Conservation (phyloP, 2,888 invertebrate genomes). For the Drosophila falleni region DNA sequence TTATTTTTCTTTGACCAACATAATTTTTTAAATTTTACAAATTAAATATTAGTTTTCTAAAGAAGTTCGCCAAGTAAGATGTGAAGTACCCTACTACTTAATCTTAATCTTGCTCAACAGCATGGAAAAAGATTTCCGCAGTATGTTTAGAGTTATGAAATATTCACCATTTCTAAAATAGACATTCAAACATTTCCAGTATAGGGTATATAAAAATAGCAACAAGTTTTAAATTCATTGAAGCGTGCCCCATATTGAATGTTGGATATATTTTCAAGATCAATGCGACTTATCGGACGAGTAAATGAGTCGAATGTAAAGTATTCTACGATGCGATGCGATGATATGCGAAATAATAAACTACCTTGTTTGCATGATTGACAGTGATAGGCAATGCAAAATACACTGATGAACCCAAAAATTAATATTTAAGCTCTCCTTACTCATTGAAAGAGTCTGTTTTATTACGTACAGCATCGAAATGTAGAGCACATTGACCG, state of each 20-base stretch:
- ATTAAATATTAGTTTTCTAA: too few relatives aligned
- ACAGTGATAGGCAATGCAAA: not conserved
- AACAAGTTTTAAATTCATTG: constrained; percentile 41
- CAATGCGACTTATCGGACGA: constrained; percentile 34
- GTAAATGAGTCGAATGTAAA: constrained; percentile 11
- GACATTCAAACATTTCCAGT: not conserved
- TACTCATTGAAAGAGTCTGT: not conserved
- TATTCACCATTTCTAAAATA: not conserved
- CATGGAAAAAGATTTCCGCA: constrained; percentile 16
- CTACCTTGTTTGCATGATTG: constrained; percentile 3
- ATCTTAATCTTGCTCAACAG: not conserved
- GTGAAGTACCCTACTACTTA: too few relatives aligned
- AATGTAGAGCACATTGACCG: not conserved
- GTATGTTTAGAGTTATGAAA: not conserved
- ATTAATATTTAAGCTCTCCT: not conserved
- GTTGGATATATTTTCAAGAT: constrained; percentile 66
- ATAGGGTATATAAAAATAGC: constrained; percentile 7
- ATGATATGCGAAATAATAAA: constrained; percentile 11
- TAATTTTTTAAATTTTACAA: too few relatives aligned
- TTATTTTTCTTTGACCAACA: too few relatives aligned
- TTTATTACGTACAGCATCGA: constrained; percentile 15
- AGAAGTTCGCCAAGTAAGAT: too few relatives aligned
- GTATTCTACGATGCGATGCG: not conserved
- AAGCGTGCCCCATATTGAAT: constrained; percentile 58
- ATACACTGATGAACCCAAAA: not conserved